phyloP scores from a whole-genome alignment of 2,888 invertebrate genomes.

The Melanotus villosus region DNA sequence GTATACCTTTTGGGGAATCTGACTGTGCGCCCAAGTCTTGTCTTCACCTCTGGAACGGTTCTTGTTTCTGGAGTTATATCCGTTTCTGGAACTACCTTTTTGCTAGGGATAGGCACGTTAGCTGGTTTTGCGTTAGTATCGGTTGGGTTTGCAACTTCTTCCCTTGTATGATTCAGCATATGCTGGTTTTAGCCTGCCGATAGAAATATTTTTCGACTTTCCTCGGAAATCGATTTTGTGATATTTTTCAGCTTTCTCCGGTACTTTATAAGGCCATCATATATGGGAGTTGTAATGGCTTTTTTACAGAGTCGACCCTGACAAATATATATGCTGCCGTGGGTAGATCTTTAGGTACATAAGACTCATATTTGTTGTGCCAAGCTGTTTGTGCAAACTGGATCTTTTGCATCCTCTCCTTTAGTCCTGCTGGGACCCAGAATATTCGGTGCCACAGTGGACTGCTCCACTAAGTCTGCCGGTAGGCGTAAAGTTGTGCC shows the following conservation, averaged over 20 bases:
- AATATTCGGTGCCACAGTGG: neutral
- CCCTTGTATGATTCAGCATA: neutral
- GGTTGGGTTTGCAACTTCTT: no score
- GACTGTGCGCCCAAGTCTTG: conserved; percentile 3
- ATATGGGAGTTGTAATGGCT: conserved; percentile 46
- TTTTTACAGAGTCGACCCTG: conserved; percentile 26
- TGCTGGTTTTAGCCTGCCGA: conserved; percentile 7
- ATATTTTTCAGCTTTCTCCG: neutral
- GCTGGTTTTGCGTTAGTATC: neutral
- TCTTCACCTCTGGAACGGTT: no score
- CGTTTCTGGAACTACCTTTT: neutral
- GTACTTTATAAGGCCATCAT: conserved; percentile 1
- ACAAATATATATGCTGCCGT: neutral
- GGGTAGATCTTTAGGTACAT: neutral
- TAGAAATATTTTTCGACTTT: neutral
- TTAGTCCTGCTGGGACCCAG: neutral
- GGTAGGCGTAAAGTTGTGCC: no score
- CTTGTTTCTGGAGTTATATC: neutral
- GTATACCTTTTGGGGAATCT: neutral
- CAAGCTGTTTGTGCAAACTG: neutral
- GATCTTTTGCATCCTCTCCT: neutral
- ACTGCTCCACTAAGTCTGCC: neutral
- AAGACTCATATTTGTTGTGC: neutral
- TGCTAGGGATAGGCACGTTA: neutral
- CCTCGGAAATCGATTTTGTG: neutral